Base-by-base conservation (phyloP, 1,140 invertebrate genomes). In the Drosophila repleta region DNA sequence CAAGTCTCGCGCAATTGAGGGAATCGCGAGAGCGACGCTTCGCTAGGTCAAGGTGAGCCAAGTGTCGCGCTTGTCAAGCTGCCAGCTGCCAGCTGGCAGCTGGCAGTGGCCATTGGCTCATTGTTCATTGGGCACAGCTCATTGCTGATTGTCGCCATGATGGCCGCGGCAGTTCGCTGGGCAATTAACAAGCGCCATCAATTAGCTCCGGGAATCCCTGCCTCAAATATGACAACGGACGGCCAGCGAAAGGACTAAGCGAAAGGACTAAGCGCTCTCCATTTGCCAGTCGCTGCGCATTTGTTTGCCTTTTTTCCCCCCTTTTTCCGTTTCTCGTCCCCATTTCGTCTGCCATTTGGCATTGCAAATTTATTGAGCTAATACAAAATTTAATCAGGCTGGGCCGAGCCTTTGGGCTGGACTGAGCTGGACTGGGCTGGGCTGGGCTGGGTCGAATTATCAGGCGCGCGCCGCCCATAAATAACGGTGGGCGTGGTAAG, bases 381-480 rank as follows among this genome's bases (percentile, higher is more conserved):
- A 85, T 85, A 85, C 82, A 87, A 77, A 85, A 85, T 85, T 85
- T 85, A 85, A 85, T 85, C 81, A 85, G 81, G 78, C 77, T 57
- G 68, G 32, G 29, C 29, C 61, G 45, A 71, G 68, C 61, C 68
- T 65, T 65, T 56, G 39, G 39, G 39, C 17, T 63, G 67, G 67
- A 41, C 61, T 29, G 26, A 29, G 67, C 61, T 49, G 68, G 51
- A 6, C 39, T 71, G 68, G 29, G 37, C 61, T 29, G 26, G 8
- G 67, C 61, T 49, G 68, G 51, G n/a, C 39, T 71, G 68, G 29
- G 37, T 43, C 24, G 68, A 58, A 84, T 85, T 84, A 84, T 84
- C 81, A 78, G 81, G 79, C 81, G 76, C 74, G 74, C 74, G 74
- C 57, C 48, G 70, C 51, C 74, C 82, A 85, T 85, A 85, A 85